Conservation (phyloP, 23 tunicate species). For the Styela clava region DNA sequence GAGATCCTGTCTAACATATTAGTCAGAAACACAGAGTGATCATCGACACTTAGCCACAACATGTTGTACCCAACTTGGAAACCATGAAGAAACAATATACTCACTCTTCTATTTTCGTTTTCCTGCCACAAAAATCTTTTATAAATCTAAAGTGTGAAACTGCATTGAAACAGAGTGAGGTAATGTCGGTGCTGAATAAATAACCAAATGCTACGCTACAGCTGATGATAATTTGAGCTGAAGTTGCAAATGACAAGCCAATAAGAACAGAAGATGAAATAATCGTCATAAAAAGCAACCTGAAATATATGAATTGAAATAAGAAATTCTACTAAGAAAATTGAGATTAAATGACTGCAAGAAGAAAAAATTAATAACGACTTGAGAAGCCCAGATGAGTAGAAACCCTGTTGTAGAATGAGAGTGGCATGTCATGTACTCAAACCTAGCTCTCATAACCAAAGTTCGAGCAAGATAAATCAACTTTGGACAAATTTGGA, state of each 20-base stretch:
- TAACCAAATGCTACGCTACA: slow-evolving; percentile 44
- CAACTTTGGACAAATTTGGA: no score
- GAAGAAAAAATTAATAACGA: no score
- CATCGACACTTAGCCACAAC: no score
- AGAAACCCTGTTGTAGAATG: no score
- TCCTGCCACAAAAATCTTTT: neutral
- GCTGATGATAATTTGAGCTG: slow-evolving; percentile 14
- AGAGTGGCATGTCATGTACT: no score
- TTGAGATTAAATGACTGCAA: no score
- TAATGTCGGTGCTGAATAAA: slow-evolving; percentile 56
- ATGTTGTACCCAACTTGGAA: no score
- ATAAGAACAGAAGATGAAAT: slow-evolving; percentile 38
- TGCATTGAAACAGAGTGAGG: slow-evolving; percentile 19
- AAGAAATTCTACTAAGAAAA: neutral
- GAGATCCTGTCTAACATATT: no score
- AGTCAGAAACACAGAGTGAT: no score
- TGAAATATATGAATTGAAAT: slow-evolving; percentile 12
- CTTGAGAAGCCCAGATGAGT: no score
- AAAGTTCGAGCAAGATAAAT: no score
- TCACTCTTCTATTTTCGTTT: neutral
- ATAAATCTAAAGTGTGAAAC: neutral
- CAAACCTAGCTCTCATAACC: no score
- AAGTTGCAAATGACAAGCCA: slow-evolving; percentile 42
- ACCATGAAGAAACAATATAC: neutral
- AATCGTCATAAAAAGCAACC: slow-evolving; percentile 33